Evolutionary conservation across 2,797 vertebrate species (phyloP).

Genomic region (Sciurus vulgaris): DNA sequence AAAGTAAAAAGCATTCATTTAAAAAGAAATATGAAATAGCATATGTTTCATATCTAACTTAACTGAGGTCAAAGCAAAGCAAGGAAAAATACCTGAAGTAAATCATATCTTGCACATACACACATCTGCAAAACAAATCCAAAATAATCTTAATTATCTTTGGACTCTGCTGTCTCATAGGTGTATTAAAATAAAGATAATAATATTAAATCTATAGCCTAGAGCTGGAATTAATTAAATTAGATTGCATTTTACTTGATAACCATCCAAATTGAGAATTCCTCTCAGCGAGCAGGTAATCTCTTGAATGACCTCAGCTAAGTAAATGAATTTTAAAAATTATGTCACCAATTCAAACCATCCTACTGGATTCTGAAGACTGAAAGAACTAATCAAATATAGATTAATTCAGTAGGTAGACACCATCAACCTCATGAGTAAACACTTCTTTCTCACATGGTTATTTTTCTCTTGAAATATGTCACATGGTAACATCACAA

Average conservation of each 20-base stretch:
- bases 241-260: background rate
- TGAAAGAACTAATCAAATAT: background rate
- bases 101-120: background rate
- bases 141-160: background rate
- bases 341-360: background rate
- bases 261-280: background rate
- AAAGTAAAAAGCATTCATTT: background rate
- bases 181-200: conserved; percentile 24
- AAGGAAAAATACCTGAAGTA: background rate
- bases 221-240: background rate
- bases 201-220: background rate
- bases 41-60: conserved; percentile 7
- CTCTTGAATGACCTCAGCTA: background rate
- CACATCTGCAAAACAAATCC: background rate
- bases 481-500: background rate
- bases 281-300: background rate
- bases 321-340: background rate
- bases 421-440: background rate
- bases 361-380: background rate
- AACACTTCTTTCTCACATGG: background rate
- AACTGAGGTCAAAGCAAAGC: conserved; percentile 15
- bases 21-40: background rate
- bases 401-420: background rate
- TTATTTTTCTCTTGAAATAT: conserved; percentile 8
- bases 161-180: background rate